Evolutionary conservation across 2,888 invertebrate genomes (phyloP).

Genomic region (Trachelus iudaicus): DNA sequence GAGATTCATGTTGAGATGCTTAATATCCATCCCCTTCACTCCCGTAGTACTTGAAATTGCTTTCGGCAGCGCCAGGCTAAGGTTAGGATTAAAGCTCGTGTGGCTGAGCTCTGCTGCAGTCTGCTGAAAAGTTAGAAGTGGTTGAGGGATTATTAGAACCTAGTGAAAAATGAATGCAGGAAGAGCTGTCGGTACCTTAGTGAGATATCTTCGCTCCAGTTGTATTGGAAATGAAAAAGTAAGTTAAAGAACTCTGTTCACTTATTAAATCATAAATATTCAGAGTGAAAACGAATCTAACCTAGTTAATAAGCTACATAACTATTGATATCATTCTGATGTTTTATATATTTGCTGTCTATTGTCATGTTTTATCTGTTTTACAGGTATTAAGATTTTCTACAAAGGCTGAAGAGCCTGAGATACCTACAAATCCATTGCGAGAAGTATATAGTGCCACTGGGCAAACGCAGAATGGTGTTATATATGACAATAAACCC

Average conservation of each 20-base stretch:
- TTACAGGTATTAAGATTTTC: constrained; percentile 7
- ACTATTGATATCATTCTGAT: not conserved
- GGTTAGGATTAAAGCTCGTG: not conserved
- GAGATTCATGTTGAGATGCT: not conserved
- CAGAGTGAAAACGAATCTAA: not conserved
- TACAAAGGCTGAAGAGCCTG: constrained; percentile 59
- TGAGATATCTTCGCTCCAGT: not conserved
- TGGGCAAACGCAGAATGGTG: constrained; percentile 78
- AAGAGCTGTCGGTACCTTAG: not conserved
- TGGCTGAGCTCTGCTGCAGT: not conserved
- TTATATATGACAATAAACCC: constrained; percentile 89
- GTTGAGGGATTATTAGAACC: not conserved
- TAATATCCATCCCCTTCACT: not conserved
- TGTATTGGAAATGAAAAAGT: not conserved
- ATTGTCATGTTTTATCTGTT: not conserved
- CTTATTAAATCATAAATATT: not conserved
- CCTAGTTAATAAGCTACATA: not conserved
- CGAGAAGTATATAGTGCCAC: constrained; percentile 72
- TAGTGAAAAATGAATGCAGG: not conserved
- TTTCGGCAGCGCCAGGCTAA: not conserved
- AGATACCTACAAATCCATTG: constrained; percentile 77
- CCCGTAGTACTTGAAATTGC: not conserved
- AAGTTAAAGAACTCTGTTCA: not conserved
- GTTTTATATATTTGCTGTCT: not conserved
- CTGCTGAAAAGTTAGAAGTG: not conserved